Conservation (phyloP, 92 coral and sea anemone genomes). For the Montipora capitata region DNA sequence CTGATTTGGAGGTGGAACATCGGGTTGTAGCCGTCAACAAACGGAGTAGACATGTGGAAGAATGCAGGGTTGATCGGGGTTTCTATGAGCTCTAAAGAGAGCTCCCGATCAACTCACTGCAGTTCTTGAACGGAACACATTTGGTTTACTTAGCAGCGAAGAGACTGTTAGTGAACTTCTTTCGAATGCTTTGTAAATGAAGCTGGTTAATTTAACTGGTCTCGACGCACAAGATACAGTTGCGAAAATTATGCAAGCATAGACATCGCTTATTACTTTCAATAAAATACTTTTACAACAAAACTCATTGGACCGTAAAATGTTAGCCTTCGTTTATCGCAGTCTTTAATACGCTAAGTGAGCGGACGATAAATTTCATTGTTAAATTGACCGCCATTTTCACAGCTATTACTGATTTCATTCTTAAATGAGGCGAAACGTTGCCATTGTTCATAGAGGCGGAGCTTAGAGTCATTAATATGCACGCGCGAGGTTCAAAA, state of each 20-base stretch:
- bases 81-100: not conserved
- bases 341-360: not conserved
- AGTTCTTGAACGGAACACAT: conserved; percentile 6
- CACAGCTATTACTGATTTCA: not conserved
- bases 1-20: conserved; percentile 10
- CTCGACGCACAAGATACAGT: too few species aligned
- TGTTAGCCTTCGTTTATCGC: not conserved
- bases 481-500: too few species aligned
- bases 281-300: too few species aligned
- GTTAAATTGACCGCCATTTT: not conserved
- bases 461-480: too few species aligned
- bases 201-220: too few species aligned
- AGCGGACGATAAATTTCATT: not conserved
- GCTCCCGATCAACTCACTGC: conserved; percentile 15
- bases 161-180: conserved; percentile 4
- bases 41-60: conserved; percentile 19
- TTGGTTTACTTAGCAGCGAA: conserved; percentile 1
- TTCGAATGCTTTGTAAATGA: not conserved
- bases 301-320: not conserved
- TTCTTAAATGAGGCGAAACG: not conserved
- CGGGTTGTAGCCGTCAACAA: conserved; percentile 5
- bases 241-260: too few species aligned
- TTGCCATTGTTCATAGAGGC: not conserved
- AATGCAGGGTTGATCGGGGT: conserved; percentile 21
- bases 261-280: too few species aligned